Evolutionary conservation across 1,140 invertebrate species (phyloP), one percentile per base, ranked within the genome.

Genomic region (Drosophila oshimai): DNA sequence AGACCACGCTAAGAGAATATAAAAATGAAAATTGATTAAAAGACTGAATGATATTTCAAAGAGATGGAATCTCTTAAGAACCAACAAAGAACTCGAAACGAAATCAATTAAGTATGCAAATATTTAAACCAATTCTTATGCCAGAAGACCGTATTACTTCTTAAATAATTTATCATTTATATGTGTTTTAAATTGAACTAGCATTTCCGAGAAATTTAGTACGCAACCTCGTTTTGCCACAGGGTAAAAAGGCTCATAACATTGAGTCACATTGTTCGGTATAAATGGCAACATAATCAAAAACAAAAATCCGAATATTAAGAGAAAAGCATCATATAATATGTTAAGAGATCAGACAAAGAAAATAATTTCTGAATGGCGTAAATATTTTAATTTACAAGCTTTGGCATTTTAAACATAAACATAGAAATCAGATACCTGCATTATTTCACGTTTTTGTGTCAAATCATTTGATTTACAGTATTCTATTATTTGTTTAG

Each of bases 401-500:
- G 44, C 31, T 33, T 70, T 58, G 41, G 34, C 39, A 47, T 73
- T 54, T 62, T 47, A 34, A 13, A 28, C 15, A 55, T 55, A 50
- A 20, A 22, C 15, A 49, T 36, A 74, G 34, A 41, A 12, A 34
- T 15, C 51, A 62, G 45, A 55, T 57, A 74, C 31, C 45, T 64
- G 53, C 50, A 50, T 61, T 70, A 70, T 79, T 80, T 79, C 62
- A 55, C 70, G 41, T 44, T 70, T 65, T 65, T 29, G 18, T 58
- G 79, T 79, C 69, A 41, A 79, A 74, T 58, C 46, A 50, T 74
- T 83, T 78, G 61, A 81, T 65, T 83, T 83, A 83, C 45, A 49
- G 60, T 79, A 83, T 61, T 65, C 69, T 79, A 84, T 83, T 74
- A 84, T 83, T 86, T 83, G 64, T 86, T 83, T 74, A 71, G 49